A percentile compares a stretch with the other conserved stretches of the same genome.
Evolutionary conservation across 1,140 invertebrate genomes (phyloP).

Genomic region (Acromyrmex echinatior): DNA sequence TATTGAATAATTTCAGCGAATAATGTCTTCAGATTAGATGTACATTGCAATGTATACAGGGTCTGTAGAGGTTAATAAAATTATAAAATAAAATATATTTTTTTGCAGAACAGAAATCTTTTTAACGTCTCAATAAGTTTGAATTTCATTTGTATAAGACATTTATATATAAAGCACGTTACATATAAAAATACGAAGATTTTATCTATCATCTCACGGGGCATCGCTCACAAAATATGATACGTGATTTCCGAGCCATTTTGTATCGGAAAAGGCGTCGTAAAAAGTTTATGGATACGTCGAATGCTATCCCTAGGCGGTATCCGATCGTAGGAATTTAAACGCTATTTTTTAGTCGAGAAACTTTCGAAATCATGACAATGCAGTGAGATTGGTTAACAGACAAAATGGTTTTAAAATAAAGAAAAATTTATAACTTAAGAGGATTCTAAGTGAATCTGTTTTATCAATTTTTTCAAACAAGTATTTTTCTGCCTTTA

Average conservation of each 20-base stretch:
- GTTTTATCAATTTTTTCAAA: no score
- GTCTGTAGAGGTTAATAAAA: neutral
- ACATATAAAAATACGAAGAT: constrained; percentile 36
- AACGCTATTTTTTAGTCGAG: constrained; percentile 40
- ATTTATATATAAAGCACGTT: neutral
- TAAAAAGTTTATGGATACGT: constrained; percentile 56
- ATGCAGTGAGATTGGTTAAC: neutral
- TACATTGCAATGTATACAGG: no score
- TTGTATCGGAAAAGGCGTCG: constrained; percentile 3
- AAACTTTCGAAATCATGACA: constrained; percentile 26
- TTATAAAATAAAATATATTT: neutral
- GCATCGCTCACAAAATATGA: constrained; percentile 45
- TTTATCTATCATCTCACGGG: constrained; percentile 40
- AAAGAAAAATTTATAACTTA: neutral
- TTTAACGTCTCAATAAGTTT: constrained; percentile 1
- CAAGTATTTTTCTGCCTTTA: no score
- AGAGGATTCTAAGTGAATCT: no score
- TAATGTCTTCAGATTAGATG: no score
- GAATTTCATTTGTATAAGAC: neutral
- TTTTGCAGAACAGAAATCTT: neutral
- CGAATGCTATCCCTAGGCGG: constrained; percentile 12
- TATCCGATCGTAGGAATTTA: constrained; percentile 41
- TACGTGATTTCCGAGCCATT: constrained; percentile 49
- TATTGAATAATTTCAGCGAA: no score
- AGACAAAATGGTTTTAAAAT: neutral